phyloP scores from a whole-genome alignment of 2,888 invertebrate genomes.

The Glomeris marginata region DNA sequence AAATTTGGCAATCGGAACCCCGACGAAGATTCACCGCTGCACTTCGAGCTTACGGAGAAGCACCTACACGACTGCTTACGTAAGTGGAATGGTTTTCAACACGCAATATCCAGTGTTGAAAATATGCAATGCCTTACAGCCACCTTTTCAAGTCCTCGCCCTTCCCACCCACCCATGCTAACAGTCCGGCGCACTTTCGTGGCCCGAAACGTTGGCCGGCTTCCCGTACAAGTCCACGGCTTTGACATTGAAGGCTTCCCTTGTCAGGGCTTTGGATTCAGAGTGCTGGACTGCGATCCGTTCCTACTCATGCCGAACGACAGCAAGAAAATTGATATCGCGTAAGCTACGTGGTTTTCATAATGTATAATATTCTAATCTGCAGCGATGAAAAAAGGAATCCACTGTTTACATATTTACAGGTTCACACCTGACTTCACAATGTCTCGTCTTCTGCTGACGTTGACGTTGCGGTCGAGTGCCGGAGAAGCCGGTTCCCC shows the following conservation, averaged over 20 bases:
- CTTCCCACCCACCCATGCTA: constrained; percentile 41
- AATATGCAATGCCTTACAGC: not conserved
- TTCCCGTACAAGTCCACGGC: constrained; percentile 58
- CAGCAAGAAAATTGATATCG: constrained; percentile 62
- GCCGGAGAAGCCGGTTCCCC: constrained; percentile 19
- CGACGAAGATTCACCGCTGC: constrained; percentile 53
- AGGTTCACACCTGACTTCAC: constrained; percentile 76
- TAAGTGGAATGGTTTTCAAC: constrained; percentile 25
- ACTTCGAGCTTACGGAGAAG: constrained; percentile 63
- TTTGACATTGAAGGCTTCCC: constrained; percentile 47
- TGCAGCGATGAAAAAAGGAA: too few relatives aligned
- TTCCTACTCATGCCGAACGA: constrained; percentile 56
- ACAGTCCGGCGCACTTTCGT: constrained; percentile 66
- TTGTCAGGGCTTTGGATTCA: constrained; percentile 59
- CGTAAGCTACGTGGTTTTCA: constrained; percentile 30
- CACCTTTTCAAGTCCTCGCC: constrained; percentile 12
- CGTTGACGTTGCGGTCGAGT: constrained; percentile 33
- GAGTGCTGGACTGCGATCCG: constrained; percentile 54
- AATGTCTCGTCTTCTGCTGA: constrained; percentile 51
- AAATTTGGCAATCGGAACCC: constrained; percentile 76
- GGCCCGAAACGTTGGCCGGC: constrained; percentile 77
- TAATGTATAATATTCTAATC: not conserved
- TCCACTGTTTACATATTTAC: constrained; percentile 14
- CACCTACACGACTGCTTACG: constrained; percentile 45
- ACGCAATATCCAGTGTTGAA: not conserved